Percentiles rank a stretch among this genome's conserved stretches.
Conservation (phyloP, 1,140 invertebrate species). For the Araneus ventricosus region DNA sequence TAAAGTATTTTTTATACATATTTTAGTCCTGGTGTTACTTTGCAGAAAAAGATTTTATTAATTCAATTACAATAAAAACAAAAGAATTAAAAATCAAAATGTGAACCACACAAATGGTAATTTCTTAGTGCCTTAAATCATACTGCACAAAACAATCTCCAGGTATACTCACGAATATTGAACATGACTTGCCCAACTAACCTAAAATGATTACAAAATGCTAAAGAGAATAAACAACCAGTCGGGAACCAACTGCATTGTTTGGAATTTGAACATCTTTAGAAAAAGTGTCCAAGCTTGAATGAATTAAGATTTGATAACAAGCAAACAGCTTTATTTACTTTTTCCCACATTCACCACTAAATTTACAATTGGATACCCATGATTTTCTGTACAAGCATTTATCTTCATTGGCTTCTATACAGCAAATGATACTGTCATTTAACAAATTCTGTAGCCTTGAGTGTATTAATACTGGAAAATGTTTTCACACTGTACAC, state of each 20-base stretch:
- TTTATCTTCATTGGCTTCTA: conserved; percentile 31
- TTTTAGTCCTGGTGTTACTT: neutral
- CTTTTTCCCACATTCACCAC: conserved; percentile 40
- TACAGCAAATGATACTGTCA: conserved; percentile 46
- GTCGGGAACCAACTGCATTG: neutral
- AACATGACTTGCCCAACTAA: neutral
- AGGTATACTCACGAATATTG: conserved; percentile 36
- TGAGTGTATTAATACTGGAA: conserved; percentile 44
- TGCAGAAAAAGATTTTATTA: conserved; percentile 23
- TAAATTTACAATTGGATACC: conserved; percentile 63
- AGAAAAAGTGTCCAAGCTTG: neutral
- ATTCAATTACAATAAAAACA: conserved; percentile 15
- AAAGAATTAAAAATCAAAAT: conserved; percentile 26
- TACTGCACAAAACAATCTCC: neutral
- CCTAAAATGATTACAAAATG: conserved; percentile 9
- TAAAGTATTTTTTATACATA: conserved; percentile 40
- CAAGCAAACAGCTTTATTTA: conserved; percentile 57
- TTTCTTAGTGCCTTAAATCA: conserved; percentile 28
- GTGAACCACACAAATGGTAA: conserved; percentile 38
- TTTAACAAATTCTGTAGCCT: conserved; percentile 14
- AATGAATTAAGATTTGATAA: conserved; percentile 3
- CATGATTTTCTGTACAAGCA: conserved; percentile 64
- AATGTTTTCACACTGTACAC: conserved; percentile 38
- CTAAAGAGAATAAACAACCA: neutral
- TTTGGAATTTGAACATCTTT: neutral